Conservation (phyloP, 92 coral and sea anemone species). For the Bergia sp. region DNA sequence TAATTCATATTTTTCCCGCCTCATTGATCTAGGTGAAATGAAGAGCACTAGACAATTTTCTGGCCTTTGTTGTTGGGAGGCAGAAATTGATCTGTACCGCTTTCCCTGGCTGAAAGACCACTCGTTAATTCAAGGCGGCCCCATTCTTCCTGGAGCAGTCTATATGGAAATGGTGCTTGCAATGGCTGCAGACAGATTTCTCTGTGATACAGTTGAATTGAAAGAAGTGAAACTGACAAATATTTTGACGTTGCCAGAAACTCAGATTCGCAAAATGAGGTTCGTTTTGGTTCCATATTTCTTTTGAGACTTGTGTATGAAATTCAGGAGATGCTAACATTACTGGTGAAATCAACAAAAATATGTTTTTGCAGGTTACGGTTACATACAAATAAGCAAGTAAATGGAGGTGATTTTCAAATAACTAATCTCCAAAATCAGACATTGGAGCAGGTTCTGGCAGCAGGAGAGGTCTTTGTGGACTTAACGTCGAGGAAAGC, state of each 20-base stretch:
- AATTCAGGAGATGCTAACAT: no score
- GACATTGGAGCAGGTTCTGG: no score
- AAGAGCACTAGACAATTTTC: constrained; percentile 9
- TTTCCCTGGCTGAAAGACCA: no score
- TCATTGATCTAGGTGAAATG: neutral
- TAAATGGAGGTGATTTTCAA: constrained; percentile 6
- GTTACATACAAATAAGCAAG: neutral
- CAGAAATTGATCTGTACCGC: no score
- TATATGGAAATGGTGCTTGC: constrained; percentile 66
- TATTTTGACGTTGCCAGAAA: neutral
- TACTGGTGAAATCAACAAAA: no score
- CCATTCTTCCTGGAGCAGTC: constrained; percentile 49
- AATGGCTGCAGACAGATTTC: no score
- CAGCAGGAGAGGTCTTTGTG: neutral
- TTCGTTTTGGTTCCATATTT: neutral
- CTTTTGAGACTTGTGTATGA: no score
- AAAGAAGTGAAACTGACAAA: constrained; percentile 44
- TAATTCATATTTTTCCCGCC: neutral
- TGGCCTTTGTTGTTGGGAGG: no score
- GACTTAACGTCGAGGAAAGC: neutral
- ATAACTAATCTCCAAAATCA: no score
- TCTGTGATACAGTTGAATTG: constrained; percentile 4
- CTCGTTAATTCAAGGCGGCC: no score
- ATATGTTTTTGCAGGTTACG: neutral
- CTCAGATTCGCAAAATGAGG: constrained; percentile 48